phyloP scores from a whole-genome alignment of 2,888 invertebrate species.

The Chrysina gloriosa region DNA sequence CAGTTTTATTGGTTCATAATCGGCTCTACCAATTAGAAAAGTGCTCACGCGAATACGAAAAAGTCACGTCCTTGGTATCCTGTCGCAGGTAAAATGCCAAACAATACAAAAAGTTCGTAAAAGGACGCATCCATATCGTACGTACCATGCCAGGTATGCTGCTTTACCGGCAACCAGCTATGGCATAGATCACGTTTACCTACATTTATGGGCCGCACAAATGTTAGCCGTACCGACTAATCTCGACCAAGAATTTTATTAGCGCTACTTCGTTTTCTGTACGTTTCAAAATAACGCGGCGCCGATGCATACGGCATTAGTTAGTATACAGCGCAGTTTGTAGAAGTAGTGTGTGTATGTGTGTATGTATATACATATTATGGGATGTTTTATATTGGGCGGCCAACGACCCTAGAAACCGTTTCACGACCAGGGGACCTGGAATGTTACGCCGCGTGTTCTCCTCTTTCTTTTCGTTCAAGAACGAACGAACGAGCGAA shows the following conservation, averaged over 20 bases:
- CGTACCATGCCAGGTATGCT: not conserved
- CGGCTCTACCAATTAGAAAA: slow-evolving; percentile 3
- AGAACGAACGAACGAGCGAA: not conserved
- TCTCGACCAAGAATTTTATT: slow-evolving; percentile 57
- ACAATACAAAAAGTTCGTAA: not conserved
- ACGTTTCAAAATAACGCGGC: slow-evolving; percentile 4
- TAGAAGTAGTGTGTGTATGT: no score
- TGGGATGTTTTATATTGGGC: slow-evolving; percentile 50
- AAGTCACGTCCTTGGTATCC: slow-evolving; percentile 1
- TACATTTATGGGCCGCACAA: slow-evolving; percentile 52
- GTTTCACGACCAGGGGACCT: slow-evolving; percentile 51
- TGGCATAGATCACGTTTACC: slow-evolving; percentile 53
- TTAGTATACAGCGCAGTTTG: slow-evolving; percentile 7
- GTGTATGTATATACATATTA: no score
- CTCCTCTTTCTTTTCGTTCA: slow-evolving; percentile 6
- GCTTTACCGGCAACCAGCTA: not conserved
- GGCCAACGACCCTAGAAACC: slow-evolving; percentile 59
- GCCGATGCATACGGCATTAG: slow-evolving; percentile 8
- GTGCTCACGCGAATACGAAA: not conserved
- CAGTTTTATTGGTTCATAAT: slow-evolving; percentile 9
- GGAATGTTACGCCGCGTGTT: slow-evolving; percentile 48
- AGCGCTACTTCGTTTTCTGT: slow-evolving; percentile 51
- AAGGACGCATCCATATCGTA: not conserved
- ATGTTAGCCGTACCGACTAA: slow-evolving; percentile 49
- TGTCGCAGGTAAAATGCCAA: not conserved